Percentiles rank a stretch among this genome's conserved stretches.
These are phyloP conservation scores for Nycticorax nycticorax DNA, from an alignment of 2,113 vertebrate genomes.

Conservation along the genomic window DNA sequence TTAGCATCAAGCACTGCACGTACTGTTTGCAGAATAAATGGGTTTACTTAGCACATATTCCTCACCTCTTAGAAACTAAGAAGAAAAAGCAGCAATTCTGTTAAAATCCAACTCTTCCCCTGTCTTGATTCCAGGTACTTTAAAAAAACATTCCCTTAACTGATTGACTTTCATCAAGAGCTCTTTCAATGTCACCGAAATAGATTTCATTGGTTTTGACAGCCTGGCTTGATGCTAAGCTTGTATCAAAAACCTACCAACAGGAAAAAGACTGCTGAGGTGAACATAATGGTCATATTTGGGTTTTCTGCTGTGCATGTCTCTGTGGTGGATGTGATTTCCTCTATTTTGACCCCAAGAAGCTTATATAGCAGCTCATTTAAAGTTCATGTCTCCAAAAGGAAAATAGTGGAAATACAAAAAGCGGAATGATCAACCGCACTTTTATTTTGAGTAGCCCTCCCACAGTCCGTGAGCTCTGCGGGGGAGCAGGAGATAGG, in stretches of 20 bases:
- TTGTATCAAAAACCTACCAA: slow-evolving; percentile 47
- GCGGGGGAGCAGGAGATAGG: background rate
- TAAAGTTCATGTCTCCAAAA: slow-evolving; percentile 37
- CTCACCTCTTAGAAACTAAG: background rate
- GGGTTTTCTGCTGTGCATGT: background rate
- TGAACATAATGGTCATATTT: slow-evolving; percentile 54
- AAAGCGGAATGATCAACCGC: background rate
- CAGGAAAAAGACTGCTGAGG: slow-evolving; percentile 37
- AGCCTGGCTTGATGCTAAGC: slow-evolving; percentile 47
- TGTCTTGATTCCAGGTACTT: background rate
- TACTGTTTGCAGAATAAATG: background rate
- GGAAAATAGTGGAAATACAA: background rate
- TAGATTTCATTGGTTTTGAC: slow-evolving; percentile 59
- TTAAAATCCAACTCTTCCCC: background rate
- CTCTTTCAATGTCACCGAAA: slow-evolving; percentile 55
- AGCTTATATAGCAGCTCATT: slow-evolving; percentile 52
- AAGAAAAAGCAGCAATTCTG: background rate
- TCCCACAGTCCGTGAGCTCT: background rate
- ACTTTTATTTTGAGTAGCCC: background rate
- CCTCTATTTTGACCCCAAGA: slow-evolving; percentile 51
- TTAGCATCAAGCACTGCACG: background rate
- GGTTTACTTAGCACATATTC: background rate
- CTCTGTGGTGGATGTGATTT: slow-evolving; percentile 58
- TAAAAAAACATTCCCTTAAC: background rate
- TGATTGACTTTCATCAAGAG: slow-evolving; percentile 53